Evolutionary conservation across 2,113 vertebrate species (phyloP), one percentile per base, ranked within the genome.

Genomic region (Diglossa brunneiventris): DNA sequence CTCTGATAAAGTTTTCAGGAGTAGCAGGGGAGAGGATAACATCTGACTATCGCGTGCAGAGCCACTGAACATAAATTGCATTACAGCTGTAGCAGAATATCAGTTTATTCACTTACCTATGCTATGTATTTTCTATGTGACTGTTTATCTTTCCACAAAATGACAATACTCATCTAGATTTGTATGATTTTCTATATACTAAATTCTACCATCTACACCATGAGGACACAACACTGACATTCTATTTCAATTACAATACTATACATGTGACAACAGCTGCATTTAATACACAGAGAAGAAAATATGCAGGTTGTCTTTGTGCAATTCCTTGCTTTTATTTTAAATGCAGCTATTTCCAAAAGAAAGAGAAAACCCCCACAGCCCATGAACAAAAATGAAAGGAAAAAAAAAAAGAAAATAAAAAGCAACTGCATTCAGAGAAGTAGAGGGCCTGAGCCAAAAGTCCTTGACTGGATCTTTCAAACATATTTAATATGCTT

Each of bases 241-340:
- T 83, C 46, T 62, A 44, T 70, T 83, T 80, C 6, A 4, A 90
- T 91, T 95, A 80, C 92, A 95, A 95, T 95, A 95, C 82, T 93
- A 91, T 95, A 92, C 74, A 91, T 89, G 89, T 85, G 91, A 91
- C 87, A 95, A 95, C 70, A 93, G 50, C 78, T 93, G 90, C 92
- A 95, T 86, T 94, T 92, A 86, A 63, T 62, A 50, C 5, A 46
- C 1, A 75, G 10, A 37, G 1, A 72, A 6, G 42, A 15, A 83
- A 61, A 83, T 67, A 85, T 69, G 84, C 74, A 85, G 35, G 70
- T 88, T 95, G 72, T 83, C 75, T 74, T 83, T 59, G 42, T 77
- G 72, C 67, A 85, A 42, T 39, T 90, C 39, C 35, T 74, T 74
- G 55, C 21, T 88, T 83, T 89, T 80, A 80, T 69, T 92, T 94